Conservation (phyloP, 2,797 vertebrate species). For the Pangasius sanitwongsei region DNA sequence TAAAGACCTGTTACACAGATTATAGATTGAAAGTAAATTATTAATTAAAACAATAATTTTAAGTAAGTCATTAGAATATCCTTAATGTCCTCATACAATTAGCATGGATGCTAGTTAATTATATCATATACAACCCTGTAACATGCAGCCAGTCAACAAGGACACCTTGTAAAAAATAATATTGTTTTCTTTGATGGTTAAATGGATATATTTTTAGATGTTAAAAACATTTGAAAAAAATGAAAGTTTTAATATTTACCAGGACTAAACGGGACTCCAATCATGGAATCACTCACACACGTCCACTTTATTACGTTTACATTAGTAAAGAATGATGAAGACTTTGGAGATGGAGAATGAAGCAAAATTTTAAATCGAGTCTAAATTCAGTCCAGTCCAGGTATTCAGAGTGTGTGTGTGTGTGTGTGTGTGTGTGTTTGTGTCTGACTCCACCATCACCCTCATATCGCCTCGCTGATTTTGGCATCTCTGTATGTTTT, state of each 20-base stretch:
- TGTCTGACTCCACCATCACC: not conserved
- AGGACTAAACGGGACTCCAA: too few relatives aligned
- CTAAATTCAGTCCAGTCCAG: not conserved
- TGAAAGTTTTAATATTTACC: too few relatives aligned
- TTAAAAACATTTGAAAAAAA: too few relatives aligned
- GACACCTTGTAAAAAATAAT: not conserved
- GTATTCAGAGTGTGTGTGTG: not conserved
- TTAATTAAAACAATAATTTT: not conserved
- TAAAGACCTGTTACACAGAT: not conserved
- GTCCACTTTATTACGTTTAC: too few relatives aligned
- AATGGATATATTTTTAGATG: too few relatives aligned
- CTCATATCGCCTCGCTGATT: not conserved
- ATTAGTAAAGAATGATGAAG: too few relatives aligned
- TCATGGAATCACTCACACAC: too few relatives aligned
- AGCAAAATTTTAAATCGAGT: not conserved
- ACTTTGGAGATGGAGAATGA: too few relatives aligned
- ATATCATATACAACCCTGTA: not conserved
- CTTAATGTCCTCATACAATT: not conserved
- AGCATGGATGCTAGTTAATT: not conserved
- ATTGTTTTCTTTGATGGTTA: too few relatives aligned
- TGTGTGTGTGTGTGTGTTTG: not conserved
- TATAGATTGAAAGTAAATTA: not conserved
- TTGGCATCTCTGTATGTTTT: constrained; percentile 1
- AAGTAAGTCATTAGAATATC: not conserved
- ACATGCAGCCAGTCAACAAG: not conserved